Base-by-base conservation (phyloP, 2,888 invertebrate genomes). In the Drosophila setosimentum region DNA sequence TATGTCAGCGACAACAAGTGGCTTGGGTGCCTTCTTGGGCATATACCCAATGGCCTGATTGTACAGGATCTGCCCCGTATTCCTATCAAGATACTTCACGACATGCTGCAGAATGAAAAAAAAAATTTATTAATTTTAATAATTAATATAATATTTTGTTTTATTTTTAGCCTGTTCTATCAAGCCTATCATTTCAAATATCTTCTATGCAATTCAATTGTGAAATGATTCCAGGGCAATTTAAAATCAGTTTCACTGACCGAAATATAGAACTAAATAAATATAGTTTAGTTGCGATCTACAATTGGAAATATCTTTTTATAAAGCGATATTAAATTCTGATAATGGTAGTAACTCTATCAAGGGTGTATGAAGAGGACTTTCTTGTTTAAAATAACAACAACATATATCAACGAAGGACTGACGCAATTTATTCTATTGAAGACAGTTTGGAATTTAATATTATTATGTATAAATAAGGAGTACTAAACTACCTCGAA, bases 1-100 rank as follows among this genome's bases (percentile, higher is more conserved):
- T n/a, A 93, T 90, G 74, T 93, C 91, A 32, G 85, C 79, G 7
- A 92, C 77, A 10, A 89, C 85, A 3, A 93, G 74, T 11, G 87
- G 83, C 62, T 86, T 82, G 13, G 91, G 91, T 21, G 87, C 84
- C 24, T 79, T 72, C 50, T 92, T 92, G 0, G 79, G 61, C 42
- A 60, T 79, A 55, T 82, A 80, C 2, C 91, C 90, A 10, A 73
- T 82, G 7, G 87, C 83, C 53, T 89, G 64, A 21, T 87, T 83
- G 13, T 81, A 54, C 4, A 93, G 69, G 1, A 85, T 84, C 60
- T 91, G 80, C n/a, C 91, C 90, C 4, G 87, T 82, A 42, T 86
- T 87, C 29, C 87, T 84, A 58, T 93, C 91, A 70, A 92, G 73
- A 69, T 89, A 91, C 51, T 84, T 80, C 5, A 74, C 78, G 8